These are phyloP conservation scores for Globodera rostochiensis DNA, from an alignment of 1,140 invertebrate genomes.

Conservation along the genomic window DNA sequence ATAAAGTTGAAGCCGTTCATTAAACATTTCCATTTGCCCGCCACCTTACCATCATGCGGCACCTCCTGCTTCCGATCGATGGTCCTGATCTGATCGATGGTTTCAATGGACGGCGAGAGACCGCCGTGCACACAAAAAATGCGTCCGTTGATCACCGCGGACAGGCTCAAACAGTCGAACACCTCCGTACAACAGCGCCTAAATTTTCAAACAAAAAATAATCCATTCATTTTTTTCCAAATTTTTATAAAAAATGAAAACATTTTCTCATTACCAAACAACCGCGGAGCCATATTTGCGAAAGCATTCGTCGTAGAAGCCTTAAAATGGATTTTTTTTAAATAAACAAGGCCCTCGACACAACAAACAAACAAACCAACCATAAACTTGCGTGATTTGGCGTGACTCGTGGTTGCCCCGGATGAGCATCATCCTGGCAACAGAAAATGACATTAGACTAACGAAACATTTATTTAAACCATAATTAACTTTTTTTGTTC, in stretches of 20 bases:
- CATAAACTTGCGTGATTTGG: conserved; percentile 86
- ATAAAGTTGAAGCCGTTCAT: not conserved
- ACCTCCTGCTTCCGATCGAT: conserved; percentile 99
- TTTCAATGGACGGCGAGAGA: conserved; percentile 90
- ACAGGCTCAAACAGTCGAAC: conserved; percentile 96
- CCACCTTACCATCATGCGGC: conserved; percentile 83
- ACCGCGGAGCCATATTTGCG: conserved; percentile 97
- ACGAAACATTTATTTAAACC: no score
- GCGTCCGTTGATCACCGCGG: conserved; percentile 96
- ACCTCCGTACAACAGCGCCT: conserved; percentile 84
- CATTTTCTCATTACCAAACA: conserved; percentile 74
- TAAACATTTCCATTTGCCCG: not conserved
- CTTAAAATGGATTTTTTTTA: not conserved
- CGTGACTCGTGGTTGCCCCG: conserved; percentile 93
- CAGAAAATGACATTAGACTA: not conserved
- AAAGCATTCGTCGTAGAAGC: conserved; percentile 91
- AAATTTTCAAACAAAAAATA: not conserved
- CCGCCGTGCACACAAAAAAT: conserved; percentile 99
- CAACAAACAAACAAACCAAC: conserved; percentile 11
- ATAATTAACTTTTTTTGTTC: no score
- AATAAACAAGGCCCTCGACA: not conserved
- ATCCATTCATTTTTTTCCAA: not conserved
- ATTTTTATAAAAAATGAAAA: not conserved
- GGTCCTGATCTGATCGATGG: conserved; percentile 95
- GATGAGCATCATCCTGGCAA: conserved; percentile 85